Conservation (phyloP, 64 coral and sea anemone species). For the Dendrophyllia cribrosa region DNA sequence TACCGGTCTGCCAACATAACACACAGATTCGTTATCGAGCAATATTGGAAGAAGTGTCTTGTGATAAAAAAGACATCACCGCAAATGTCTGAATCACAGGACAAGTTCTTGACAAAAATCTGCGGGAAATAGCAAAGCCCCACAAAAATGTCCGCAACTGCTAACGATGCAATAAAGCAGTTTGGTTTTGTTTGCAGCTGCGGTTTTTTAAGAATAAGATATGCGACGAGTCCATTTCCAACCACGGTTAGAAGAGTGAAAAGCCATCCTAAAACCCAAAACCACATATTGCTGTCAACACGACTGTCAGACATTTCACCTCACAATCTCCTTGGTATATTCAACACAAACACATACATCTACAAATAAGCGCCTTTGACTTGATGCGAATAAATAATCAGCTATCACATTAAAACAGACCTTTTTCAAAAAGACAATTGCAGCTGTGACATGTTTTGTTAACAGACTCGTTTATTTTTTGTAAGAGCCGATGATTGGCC, state of each 20-base stretch:
- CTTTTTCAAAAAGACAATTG: too few species aligned
- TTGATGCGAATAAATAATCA: too few species aligned
- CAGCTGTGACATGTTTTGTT: too few species aligned
- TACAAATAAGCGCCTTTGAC: too few species aligned
- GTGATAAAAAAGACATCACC: neutral
- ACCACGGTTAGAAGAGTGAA: neutral
- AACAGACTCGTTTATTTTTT: too few species aligned
- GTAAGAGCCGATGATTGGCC: too few species aligned
- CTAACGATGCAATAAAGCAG: neutral
- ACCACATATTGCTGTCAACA: neutral
- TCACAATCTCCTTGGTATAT: too few species aligned
- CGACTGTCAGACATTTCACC: neutral
- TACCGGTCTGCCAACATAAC: constrained; percentile 30
- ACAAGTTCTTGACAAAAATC: neutral
- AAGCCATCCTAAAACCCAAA: neutral
- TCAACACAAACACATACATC: too few species aligned
- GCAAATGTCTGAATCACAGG: neutral
- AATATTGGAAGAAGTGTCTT: neutral
- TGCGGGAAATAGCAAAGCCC: neutral
- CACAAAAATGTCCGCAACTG: neutral
- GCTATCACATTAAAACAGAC: too few species aligned
- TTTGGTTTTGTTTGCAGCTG: neutral
- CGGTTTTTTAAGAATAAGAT: neutral
- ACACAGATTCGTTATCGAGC: constrained; percentile 38
- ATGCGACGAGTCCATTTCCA: neutral